Base-by-base conservation (phyloP, 1,140 invertebrate species). In the Archivesica marissinica region DNA sequence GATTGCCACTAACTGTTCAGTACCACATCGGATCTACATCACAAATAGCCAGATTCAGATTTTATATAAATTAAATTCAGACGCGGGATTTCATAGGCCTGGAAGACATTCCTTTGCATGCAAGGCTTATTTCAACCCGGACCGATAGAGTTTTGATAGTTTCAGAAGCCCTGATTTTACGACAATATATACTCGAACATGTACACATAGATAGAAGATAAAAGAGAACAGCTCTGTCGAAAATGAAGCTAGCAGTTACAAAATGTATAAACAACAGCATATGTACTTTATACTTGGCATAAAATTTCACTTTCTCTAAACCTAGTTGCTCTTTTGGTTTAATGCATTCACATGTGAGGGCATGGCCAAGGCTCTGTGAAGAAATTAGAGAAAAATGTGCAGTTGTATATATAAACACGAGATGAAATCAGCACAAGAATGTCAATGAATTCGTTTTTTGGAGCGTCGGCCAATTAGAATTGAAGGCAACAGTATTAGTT, bases 331-430 rank as follows among this genome's bases (percentile, higher is more conserved):
- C 64, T 44, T 83, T 56, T 61, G 39, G 68, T 75, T 74, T 83
- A 44, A 50, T 30, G 38, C 80, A 83, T 38, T 83, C 80, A 83
- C 80, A 83, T 33, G 68, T 30, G 30, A 83, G 39, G 28, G 80
- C 80, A 47, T 83, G 68, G 50, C 70, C 15, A 11, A 83, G 80
- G 68, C 80, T 83, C 80, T 83, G 80, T 72, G 68, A 59, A 83
- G n/a, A 80, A 38, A 81, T 64, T 25, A 64, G 38, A 64, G 50
- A 52, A 7, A n/a, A 64, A 64, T 17, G 28, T 64, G 59, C 59
- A 64, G 25, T 28, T 25, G 7, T 59, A 25, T 20, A 30, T 11
- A 28, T 30, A 54, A 54, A 7, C 4, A n/a, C 52, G 41, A 54
- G 52, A 54, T 6, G 9, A 54, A 7, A 54, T 13, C 6, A n/a